Percentiles rank a stretch among this genome's conserved stretches.
These are phyloP conservation scores for Aldabrachelys gigantea DNA, from an alignment of 2,113 vertebrate genomes.

Conservation along the genomic window DNA sequence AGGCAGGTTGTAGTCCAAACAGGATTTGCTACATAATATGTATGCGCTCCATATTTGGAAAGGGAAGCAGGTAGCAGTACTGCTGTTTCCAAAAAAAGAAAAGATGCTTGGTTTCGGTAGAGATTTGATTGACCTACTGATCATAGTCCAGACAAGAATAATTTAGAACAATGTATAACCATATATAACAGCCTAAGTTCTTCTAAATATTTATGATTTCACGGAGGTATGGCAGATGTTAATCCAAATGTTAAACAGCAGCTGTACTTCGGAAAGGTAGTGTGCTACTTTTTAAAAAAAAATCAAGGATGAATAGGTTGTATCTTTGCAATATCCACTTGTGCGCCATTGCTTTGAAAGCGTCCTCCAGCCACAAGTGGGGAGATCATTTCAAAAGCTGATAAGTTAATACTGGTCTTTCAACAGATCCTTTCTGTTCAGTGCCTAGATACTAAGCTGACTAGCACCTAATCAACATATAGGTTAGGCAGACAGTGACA, in stretches of 20 bases:
- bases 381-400: not conserved
- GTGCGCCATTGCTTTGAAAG: not conserved
- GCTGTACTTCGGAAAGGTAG: not conserved
- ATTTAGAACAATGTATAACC: not conserved
- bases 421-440: not conserved
- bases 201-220: constrained; percentile 5
- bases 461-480: not conserved
- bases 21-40: constrained; percentile 7
- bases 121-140: not conserved
- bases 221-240: not conserved
- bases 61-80: not conserved
- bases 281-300: not conserved
- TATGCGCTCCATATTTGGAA: constrained; percentile 30
- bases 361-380: not conserved
- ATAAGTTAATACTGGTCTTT: not conserved
- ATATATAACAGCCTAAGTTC: not conserved
- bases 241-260: not conserved
- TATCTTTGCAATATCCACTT: not conserved
- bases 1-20: constrained; percentile 7
- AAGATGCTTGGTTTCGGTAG: not conserved
- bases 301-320: not conserved
- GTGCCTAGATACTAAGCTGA: not conserved
- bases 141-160: not conserved
- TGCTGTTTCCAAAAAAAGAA: constrained; percentile 9
- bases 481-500: not conserved